Base-by-base conservation (phyloP, 2,113 vertebrate species). In the Cryptoleucopteryx plumbea region DNA sequence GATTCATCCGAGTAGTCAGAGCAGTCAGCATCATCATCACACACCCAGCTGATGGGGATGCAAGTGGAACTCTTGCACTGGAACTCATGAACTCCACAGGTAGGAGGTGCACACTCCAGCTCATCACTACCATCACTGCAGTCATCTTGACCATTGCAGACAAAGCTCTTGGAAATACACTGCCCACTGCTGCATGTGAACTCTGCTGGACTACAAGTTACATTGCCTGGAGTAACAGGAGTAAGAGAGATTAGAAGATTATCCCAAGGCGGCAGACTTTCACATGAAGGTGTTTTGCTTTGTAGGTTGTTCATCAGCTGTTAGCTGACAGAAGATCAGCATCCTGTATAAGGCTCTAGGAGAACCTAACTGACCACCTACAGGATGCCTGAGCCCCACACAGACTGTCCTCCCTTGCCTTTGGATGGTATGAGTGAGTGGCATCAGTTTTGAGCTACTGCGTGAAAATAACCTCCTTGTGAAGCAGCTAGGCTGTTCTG, bases 71-170 rank as follows among this genome's bases (percentile, higher is more conserved):
- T 99, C 72, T 98, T 99, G 73, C 99, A 99, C 89, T 98, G 99
- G 98, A 99, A 99, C 96, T 99, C 99, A 7, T 98, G 98, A 80
- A 98, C 96, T 3, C 98, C 97, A 7, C 99, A 99, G 62, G 99
- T 99, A 1, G 99, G 98, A 1, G 99, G 99, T 1, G 97, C 91
- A 9, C 99, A 99, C 79, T 98, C 99, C 26, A 98, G 83, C 95
- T 99, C 99, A 1, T 99, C 99, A 0, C 99, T 99, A 50, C 98
- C 98, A 16, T 99, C 99, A 0, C 98, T 99, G 32, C 99, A 99
- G 97, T 99, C 99, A n/a, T 99, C 99, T 96, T 99, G 99, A 12
- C 99, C 97, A 18, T 99, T 99, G 86, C 99, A 99, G 68, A 99
- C 98, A 55, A 99, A 99, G 96, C 98, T 99, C 31, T 95, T 98